Evolutionary conservation across 2,797 vertebrate species (phyloP), one percentile per base, ranked within the genome.

Genomic region (Silurus lanzhouensis): DNA sequence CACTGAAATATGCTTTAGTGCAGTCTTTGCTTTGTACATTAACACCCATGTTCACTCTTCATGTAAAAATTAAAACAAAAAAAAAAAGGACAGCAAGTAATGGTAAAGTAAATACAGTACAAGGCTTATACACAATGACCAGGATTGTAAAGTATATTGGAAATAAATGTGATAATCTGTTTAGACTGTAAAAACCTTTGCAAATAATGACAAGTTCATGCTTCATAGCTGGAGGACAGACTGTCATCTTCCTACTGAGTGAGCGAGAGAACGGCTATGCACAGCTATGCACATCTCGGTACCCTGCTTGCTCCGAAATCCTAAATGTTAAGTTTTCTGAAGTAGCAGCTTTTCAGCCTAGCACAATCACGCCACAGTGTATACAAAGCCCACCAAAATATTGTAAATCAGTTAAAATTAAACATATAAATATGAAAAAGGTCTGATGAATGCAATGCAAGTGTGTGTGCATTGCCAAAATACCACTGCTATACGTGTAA

Each of bases 1-100:
- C 88, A 90, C 91, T 91, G 91, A 93, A 91, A 92, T 88, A 86
- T 89, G 84, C 90, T 89, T 89, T 91, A 91, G 89, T 85, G 89
- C 88, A 87, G 86, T 83, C 85, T 92, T 91, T 89, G 91, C 63
- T 84, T 88, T 79, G 57, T 87, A 89, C 93, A 92, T 92, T 89
- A 94, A 83, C 57, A 75, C 70, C 48, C 82, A 76, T 25, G 27
- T 82, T 81, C 67, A 48, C 44, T 44, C 83, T 61, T 63, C 55
- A 46, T 61, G 57, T 14, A n/a, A 63, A 63, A 76, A 60, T 1
- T 4, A 10, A 52, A 52, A 52, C 8, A 52, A 22, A 80, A 87
- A 63, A 68, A 22, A 84, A 86, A 84, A 83, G 89, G 87, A 93
- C 92, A 92, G 83, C 75, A 67, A 57, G 80, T 63, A 84, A 91